A percentile compares a stretch with the other conserved stretches of the same genome.
Evolutionary conservation across 2,113 vertebrate genomes (phyloP).

Genomic region (Sinocyclocheilus rhinocerous): DNA sequence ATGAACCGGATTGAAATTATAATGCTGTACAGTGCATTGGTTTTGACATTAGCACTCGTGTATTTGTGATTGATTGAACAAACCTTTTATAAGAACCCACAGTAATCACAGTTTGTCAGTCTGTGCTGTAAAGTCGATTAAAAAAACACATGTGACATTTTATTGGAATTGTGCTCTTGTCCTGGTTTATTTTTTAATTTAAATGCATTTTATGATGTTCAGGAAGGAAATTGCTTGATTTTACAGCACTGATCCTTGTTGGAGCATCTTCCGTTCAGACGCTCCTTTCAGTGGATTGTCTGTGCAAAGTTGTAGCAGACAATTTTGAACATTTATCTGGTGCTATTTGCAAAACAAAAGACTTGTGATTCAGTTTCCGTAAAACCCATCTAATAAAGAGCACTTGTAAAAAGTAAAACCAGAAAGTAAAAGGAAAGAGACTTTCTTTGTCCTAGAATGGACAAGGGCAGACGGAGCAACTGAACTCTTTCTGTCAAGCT

Average conservation of each 20-base stretch:
- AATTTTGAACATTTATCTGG: slow-evolving; percentile 43
- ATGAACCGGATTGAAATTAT: neutral
- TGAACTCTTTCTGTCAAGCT: neutral
- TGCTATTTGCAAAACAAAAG: slow-evolving; percentile 68
- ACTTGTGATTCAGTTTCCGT: slow-evolving; percentile 54
- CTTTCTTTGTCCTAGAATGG: slow-evolving; percentile 32
- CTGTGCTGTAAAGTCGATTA: slow-evolving; percentile 12
- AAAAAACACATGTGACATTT: neutral
- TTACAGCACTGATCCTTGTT: slow-evolving; percentile 42
- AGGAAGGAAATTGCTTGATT: slow-evolving; percentile 55
- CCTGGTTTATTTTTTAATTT: neutral
- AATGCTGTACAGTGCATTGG: slow-evolving; percentile 1
- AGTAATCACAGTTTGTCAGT: neutral
- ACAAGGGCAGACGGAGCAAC: neutral
- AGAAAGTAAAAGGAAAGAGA: slow-evolving; percentile 7
- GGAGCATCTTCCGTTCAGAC: slow-evolving; percentile 43
- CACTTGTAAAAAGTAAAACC: slow-evolving; percentile 55
- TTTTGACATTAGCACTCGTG: slow-evolving; percentile 2
- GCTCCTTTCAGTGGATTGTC: slow-evolving; percentile 28
- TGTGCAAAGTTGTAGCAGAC: slow-evolving; percentile 50
- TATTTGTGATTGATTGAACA: neutral
- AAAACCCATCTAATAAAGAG: slow-evolving; percentile 64
- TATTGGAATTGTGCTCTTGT: neutral
- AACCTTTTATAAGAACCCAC: neutral
- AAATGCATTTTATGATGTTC: slow-evolving; percentile 2